phyloP scores from a whole-genome alignment of 2,113 vertebrate genomes.

The Ameiurus melas region DNA sequence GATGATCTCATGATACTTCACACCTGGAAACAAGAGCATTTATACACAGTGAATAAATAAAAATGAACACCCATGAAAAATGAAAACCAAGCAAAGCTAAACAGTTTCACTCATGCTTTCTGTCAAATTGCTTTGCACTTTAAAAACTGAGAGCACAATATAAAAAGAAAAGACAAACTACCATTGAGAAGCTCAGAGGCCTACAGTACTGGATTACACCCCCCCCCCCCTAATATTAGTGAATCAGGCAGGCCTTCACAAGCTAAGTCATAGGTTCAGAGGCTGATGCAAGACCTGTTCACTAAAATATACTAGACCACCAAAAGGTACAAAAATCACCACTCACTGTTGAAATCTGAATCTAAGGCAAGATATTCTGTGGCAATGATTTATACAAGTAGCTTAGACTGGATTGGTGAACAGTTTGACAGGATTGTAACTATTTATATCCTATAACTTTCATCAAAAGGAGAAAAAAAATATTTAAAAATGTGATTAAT shows the following conservation, averaged over 20 bases:
- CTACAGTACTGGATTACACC: constrained; percentile 49
- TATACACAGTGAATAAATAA: constrained; percentile 74
- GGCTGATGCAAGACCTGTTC: constrained; percentile 56
- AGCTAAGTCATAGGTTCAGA: constrained; percentile 64
- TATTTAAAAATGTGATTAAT: neutral
- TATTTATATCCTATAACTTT: constrained; percentile 16
- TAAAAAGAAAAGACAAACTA: constrained; percentile 8
- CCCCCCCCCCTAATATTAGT: constrained; percentile 23
- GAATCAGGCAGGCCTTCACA: constrained; percentile 31
- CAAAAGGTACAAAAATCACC: constrained; percentile 38
- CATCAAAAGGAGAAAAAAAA: constrained; percentile 12
- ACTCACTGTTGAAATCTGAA: constrained; percentile 31
- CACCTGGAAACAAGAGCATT: constrained; percentile 22
- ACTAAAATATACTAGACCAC: constrained; percentile 44
- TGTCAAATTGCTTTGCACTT: constrained; percentile 53
- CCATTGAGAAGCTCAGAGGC: constrained; percentile 39
- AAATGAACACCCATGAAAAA: constrained; percentile 52
- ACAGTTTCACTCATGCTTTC: constrained; percentile 61
- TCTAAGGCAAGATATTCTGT: constrained; percentile 48
- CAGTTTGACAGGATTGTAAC: constrained; percentile 56
- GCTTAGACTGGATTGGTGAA: constrained; percentile 46
- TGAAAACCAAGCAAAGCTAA: constrained; percentile 38
- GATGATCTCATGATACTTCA: constrained; percentile 36
- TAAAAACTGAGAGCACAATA: constrained; percentile 17
- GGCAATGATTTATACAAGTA: constrained; percentile 42